A percentile compares a stretch with the other conserved stretches of the same genome.
Conservation (phyloP, 2,797 vertebrate species). For the Acanthornis magna region DNA sequence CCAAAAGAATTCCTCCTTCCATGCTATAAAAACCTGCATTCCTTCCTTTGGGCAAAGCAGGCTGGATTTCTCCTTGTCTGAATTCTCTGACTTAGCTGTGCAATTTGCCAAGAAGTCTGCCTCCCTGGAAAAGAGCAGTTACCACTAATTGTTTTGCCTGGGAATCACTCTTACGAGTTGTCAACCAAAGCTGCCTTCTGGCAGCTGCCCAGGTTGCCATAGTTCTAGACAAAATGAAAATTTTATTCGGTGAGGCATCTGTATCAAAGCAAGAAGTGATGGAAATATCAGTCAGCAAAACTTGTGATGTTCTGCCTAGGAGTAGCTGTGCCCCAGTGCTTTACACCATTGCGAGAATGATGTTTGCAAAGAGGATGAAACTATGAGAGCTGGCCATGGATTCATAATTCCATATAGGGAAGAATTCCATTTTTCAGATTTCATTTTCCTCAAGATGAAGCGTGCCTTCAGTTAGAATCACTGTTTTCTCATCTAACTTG, state of each 20-base stretch:
- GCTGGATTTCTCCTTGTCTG: slow-evolving; percentile 39
- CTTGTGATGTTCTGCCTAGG: slow-evolving; percentile 14
- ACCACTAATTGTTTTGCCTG: slow-evolving; percentile 60
- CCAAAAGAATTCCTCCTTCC: slow-evolving; percentile 38
- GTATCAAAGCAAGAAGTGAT: neutral
- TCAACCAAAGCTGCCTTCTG: slow-evolving; percentile 61
- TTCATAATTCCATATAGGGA: slow-evolving; percentile 28
- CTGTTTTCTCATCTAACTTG: neutral
- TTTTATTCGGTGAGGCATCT: slow-evolving; percentile 23
- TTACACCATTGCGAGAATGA: neutral
- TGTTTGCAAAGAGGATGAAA: neutral
- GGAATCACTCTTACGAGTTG: slow-evolving; percentile 43
- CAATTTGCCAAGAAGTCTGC: slow-evolving; percentile 54
- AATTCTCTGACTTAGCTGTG: slow-evolving; percentile 33
- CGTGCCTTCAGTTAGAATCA: neutral
- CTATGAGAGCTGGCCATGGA: neutral
- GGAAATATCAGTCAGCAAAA: slow-evolving; percentile 59
- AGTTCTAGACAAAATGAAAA: slow-evolving; percentile 61
- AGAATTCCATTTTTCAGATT: slow-evolving; percentile 35
- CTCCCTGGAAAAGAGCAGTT: slow-evolving; percentile 55
- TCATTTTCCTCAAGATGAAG: neutral
- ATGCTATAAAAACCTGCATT: slow-evolving; percentile 49
- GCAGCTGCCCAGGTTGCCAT: slow-evolving; percentile 58
- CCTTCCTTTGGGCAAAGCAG: slow-evolving; percentile 37
- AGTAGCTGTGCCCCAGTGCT: neutral